Percentiles rank a stretch among this genome's conserved stretches.
Evolutionary conservation across 2,113 vertebrate genomes (phyloP).

Genomic region (Benitochromis conjunctus): DNA sequence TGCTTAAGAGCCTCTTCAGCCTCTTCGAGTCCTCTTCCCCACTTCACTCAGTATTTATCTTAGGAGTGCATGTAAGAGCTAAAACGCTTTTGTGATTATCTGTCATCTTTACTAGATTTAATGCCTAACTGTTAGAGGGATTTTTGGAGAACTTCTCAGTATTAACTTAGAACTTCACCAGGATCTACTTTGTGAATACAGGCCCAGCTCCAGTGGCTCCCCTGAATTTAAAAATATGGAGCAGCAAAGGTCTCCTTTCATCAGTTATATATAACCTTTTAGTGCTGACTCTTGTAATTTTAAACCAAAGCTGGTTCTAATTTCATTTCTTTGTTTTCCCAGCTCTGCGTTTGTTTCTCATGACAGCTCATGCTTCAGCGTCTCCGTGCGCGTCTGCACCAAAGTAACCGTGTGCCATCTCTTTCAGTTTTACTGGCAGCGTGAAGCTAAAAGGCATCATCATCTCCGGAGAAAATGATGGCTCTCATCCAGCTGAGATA

Average conservation of each 20-base stretch:
- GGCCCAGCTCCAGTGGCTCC: background rate
- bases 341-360: background rate
- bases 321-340: background rate
- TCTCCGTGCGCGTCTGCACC: rapidly evolving
- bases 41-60: background rate
- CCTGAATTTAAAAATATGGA: background rate
- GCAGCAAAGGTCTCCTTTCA: background rate
- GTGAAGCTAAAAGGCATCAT: slow-evolving; percentile 93
- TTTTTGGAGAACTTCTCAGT: background rate
- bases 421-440: slow-evolving; percentile 89
- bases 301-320: background rate
- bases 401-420: background rate
- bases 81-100: background rate
- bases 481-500: slow-evolving; percentile 88
- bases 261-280: background rate
- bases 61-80: background rate
- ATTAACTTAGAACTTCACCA: background rate
- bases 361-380: background rate
- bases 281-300: background rate
- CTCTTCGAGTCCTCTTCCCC: background rate
- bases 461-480: slow-evolving; percentile 86
- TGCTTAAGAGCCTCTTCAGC: background rate
- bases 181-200: background rate
- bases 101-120: background rate
- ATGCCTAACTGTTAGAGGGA: background rate